phyloP scores from a whole-genome alignment of 2,113 vertebrate genomes.

The Myrmecophaga tridactyla region DNA sequence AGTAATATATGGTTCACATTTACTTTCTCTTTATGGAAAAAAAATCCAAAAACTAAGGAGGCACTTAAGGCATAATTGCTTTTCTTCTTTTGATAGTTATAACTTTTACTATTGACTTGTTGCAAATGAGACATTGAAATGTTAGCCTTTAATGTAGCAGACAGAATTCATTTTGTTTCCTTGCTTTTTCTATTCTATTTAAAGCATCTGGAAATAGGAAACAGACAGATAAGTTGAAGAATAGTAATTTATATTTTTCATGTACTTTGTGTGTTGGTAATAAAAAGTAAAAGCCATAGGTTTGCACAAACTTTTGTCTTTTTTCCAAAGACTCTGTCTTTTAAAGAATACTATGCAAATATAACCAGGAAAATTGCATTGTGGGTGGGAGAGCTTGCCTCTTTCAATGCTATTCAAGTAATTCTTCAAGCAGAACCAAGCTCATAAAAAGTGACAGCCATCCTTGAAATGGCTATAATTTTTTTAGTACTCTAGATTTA shows the following conservation, averaged over 20 bases:
- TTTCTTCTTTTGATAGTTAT: constrained; percentile 23
- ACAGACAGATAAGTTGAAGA: background rate
- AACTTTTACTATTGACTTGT: constrained; percentile 30
- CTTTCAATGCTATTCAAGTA: background rate
- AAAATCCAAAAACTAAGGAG: background rate
- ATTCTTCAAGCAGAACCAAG: constrained; percentile 9
- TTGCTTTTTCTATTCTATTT: background rate
- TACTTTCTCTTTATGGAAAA: background rate
- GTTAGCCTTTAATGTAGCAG: background rate
- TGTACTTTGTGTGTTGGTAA: constrained; percentile 42
- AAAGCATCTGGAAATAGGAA: constrained; percentile 25
- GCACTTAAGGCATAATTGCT: background rate
- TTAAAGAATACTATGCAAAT: background rate
- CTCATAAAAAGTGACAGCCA: background rate
- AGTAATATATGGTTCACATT: background rate
- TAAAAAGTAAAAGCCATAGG: constrained; percentile 48
- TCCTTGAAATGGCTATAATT: background rate
- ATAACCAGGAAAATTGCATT: background rate
- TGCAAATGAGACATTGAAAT: background rate
- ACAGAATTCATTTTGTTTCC: background rate
- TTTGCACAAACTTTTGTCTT: background rate
- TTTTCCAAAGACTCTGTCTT: background rate
- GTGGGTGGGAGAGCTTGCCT: background rate
- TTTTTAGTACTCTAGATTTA: background rate
- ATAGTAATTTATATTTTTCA: constrained; percentile 21